phyloP scores from a whole-genome alignment of 2,113 vertebrate genomes.

The Platysternon megacephalum region DNA sequence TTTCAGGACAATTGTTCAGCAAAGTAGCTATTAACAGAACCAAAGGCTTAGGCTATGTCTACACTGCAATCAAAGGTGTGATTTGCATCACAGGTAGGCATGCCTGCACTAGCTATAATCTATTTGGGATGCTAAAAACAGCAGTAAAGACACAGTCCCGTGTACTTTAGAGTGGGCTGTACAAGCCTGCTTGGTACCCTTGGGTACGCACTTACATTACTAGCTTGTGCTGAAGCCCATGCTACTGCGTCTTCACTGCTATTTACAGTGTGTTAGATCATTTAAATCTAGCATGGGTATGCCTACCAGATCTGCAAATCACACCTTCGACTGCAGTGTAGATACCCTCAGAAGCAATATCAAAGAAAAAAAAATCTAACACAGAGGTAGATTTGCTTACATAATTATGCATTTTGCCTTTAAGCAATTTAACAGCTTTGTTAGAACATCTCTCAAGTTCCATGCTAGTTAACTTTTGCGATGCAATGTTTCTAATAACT shows the following conservation, averaged over 20 bases:
- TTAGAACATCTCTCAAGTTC: neutral
- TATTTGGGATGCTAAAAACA: neutral
- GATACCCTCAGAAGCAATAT: neutral
- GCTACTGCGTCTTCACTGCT: neutral
- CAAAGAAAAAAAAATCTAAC: neutral
- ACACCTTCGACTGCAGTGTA: too few relatives aligned
- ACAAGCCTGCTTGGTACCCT: neutral
- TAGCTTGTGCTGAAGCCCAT: neutral
- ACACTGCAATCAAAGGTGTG: neutral
- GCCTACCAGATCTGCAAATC: too few relatives aligned
- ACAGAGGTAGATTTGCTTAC: neutral
- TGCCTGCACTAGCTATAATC: neutral
- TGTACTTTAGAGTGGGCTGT: neutral
- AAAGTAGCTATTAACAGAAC: neutral
- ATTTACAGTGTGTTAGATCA: neutral
- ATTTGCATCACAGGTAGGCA: neutral
- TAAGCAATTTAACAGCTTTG: neutral
- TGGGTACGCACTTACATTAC: neutral
- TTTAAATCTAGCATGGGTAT: too few relatives aligned
- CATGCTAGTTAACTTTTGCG: neutral
- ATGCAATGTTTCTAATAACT: neutral
- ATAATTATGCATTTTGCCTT: neutral
- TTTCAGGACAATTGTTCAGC: neutral
- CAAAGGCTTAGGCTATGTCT: neutral
- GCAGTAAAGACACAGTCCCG: neutral